Evolutionary conservation across 2,113 vertebrate species (phyloP).

Genomic region (Bucco capensis): DNA sequence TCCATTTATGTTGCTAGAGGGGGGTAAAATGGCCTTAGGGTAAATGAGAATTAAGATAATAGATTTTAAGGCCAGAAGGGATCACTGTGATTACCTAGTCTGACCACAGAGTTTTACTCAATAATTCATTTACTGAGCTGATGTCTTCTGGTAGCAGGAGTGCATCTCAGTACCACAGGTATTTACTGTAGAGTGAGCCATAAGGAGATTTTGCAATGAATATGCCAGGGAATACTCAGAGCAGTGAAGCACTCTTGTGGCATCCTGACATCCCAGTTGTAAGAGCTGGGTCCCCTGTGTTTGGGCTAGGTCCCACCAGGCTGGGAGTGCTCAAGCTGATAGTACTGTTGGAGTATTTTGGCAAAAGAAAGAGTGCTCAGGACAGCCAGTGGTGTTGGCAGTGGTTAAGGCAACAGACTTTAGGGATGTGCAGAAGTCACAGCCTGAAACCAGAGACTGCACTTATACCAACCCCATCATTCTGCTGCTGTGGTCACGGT

Average conservation of each 20-base stretch:
- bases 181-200: neutral
- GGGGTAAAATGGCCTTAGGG: neutral
- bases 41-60: conserved; percentile 24
- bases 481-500: neutral
- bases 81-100: neutral
- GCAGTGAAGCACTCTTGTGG: neutral
- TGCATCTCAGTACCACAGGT: neutral
- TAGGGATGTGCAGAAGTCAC: rapidly evolving
- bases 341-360: neutral
- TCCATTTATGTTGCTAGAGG: conserved; percentile 13
- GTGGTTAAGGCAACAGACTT: neutral
- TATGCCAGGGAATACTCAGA: neutral
- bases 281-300: neutral
- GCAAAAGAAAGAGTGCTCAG: neutral
- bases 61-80: conserved; percentile 27
- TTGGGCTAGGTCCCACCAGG: neutral
- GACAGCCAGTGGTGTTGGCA: neutral
- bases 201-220: neutral
- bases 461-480: neutral
- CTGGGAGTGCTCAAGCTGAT: neutral
- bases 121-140: neutral
- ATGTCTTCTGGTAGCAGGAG: neutral
- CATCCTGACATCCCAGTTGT: neutral
- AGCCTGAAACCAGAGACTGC: neutral
- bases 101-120: neutral